These are phyloP conservation scores for Parazoanthus swiftii DNA, from an alignment of 92 coral and sea anemone species.

Conservation along the genomic window DNA sequence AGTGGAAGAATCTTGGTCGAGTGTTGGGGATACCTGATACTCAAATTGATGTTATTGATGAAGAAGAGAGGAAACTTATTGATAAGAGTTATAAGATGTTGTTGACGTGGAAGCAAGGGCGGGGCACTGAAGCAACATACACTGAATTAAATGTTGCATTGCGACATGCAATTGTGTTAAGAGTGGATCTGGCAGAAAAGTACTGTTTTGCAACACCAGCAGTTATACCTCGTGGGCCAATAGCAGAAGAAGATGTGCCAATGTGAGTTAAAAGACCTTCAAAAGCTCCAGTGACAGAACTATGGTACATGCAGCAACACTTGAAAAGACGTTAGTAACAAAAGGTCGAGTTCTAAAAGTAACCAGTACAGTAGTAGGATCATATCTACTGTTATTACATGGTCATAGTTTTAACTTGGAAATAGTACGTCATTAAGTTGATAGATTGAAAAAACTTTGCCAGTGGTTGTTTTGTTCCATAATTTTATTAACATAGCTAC, in stretches of 20 bases:
- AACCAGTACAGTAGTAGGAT: too few relatives aligned
- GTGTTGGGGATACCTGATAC: slow-evolving; percentile 60
- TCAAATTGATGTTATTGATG: slow-evolving; percentile 52
- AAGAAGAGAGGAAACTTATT: slow-evolving; percentile 50
- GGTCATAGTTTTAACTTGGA: too few relatives aligned
- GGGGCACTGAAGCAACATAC: slow-evolving; percentile 63
- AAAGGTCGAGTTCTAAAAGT: too few relatives aligned
- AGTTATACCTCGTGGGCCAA: slow-evolving; percentile 1
- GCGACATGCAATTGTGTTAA: slow-evolving; percentile 51
- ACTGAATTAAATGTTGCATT: slow-evolving; percentile 43
- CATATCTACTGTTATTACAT: too few relatives aligned
- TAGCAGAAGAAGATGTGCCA: slow-evolving; percentile 13
- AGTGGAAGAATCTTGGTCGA: slow-evolving; percentile 62
- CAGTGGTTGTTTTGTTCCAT: too few relatives aligned
- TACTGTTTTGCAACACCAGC: slow-evolving; percentile 47
- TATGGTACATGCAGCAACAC: too few relatives aligned
- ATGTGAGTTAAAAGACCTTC: background rate
- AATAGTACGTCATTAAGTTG: too few relatives aligned
- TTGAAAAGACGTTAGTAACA: too few relatives aligned
- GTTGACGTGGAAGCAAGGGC: slow-evolving; percentile 53
- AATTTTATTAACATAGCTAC: too few relatives aligned
- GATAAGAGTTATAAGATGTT: slow-evolving; percentile 64
- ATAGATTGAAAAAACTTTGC: too few relatives aligned
- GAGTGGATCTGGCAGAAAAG: slow-evolving; percentile 57
- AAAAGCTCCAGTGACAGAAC: too few relatives aligned